phyloP scores from a whole-genome alignment of 2,113 vertebrate species.

The Pardalotus punctatus region DNA sequence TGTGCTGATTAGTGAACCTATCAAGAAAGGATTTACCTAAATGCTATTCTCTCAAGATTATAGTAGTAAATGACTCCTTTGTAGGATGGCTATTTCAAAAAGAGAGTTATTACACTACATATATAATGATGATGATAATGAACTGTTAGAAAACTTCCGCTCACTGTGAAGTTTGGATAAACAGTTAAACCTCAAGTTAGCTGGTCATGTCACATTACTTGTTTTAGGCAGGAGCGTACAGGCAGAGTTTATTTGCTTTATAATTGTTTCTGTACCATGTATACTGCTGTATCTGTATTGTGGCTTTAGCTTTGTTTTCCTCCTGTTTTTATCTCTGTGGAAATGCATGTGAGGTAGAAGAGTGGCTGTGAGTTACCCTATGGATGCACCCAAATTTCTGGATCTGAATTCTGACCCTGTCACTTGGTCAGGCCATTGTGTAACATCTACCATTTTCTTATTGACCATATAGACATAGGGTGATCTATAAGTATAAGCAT shows the following conservation, averaged over 20 bases:
- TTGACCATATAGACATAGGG: neutral
- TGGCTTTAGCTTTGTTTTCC: neutral
- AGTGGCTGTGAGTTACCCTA: neutral
- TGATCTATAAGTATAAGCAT: neutral
- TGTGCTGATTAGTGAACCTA: neutral
- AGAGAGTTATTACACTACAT: neutral
- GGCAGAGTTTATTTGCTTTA: neutral
- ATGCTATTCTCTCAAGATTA: neutral
- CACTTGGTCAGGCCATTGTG: neutral
- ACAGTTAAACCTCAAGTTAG: neutral
- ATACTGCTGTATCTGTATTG: neutral
- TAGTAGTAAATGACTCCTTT: neutral
- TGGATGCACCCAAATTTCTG: neutral
- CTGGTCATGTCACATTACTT: neutral
- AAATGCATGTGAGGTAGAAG: rapidly evolving
- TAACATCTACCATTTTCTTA: neutral
- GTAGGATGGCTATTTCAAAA: neutral
- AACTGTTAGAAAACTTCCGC: neutral
- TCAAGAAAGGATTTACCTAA: neutral
- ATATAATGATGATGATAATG: neutral
- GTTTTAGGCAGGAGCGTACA: neutral
- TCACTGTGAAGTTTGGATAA: neutral
- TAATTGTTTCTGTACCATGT: neutral
- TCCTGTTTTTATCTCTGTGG: neutral
- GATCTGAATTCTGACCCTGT: neutral